phyloP scores from a whole-genome alignment of 2,888 invertebrate species.

The Phengaris alcon region DNA sequence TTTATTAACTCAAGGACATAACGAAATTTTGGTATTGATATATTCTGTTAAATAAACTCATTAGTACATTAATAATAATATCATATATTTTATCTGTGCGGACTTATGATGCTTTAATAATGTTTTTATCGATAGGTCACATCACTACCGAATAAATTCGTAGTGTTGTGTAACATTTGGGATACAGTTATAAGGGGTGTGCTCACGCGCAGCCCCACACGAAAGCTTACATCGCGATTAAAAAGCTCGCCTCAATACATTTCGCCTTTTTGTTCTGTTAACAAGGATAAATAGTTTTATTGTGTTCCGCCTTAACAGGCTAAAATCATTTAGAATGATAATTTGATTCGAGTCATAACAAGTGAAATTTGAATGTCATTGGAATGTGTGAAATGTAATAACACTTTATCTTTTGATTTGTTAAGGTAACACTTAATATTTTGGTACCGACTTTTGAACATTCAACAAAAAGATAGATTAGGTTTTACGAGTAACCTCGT shows the following conservation, averaged over 20 bases:
- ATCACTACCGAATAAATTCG: constrained; percentile 55
- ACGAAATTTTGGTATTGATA: too few species aligned
- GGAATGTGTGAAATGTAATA: neutral
- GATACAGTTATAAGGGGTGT: constrained; percentile 57
- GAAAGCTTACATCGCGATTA: constrained; percentile 67
- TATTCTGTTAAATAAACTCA: too few species aligned
- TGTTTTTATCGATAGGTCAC: constrained; percentile 39
- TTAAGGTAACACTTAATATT: too few species aligned
- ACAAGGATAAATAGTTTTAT: constrained; percentile 60
- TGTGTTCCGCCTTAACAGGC: constrained; percentile 30
- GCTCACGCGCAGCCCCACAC: constrained; percentile 55
- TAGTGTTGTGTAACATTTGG: constrained; percentile 71
- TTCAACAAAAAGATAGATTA: too few species aligned
- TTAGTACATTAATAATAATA: too few species aligned
- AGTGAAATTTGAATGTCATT: neutral
- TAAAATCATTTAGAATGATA: constrained; percentile 40
- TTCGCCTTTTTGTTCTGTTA: constrained; percentile 45
- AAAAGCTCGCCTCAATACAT: constrained; percentile 51
- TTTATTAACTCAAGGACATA: too few species aligned
- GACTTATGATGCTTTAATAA: neutral
- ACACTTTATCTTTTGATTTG: neutral
- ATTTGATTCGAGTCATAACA: constrained; percentile 8
- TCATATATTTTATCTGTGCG: too few species aligned
- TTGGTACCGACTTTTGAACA: too few species aligned
- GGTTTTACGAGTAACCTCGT: too few species aligned